Evolutionary conservation across 2,797 vertebrate genomes (phyloP).

Genomic region (Halcyon badia): DNA sequence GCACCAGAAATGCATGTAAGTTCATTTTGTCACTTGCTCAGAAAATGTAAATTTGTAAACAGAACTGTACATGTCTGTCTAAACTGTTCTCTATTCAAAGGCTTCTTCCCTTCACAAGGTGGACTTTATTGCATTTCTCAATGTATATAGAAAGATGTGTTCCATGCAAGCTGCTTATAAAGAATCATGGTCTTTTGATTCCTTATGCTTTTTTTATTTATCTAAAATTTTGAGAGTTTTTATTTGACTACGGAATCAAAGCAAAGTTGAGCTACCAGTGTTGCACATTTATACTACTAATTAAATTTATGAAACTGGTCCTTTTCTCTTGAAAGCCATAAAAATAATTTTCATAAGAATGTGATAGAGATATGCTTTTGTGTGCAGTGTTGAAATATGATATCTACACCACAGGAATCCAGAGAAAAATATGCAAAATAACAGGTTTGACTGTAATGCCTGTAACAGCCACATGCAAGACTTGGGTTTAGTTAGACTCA

Average conservation of each 20-base stretch:
- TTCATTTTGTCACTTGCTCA: neutral
- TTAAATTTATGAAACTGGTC: neutral
- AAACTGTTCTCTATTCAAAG: neutral
- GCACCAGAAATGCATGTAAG: conserved; percentile 98
- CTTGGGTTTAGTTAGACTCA: neutral
- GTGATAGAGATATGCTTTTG: neutral
- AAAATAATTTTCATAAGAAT: neutral
- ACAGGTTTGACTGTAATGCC: neutral
- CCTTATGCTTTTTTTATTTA: neutral
- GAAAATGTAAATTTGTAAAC: neutral
- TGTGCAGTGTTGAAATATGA: neutral
- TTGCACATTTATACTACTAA: neutral
- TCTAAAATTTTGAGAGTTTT: neutral
- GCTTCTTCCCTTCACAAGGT: neutral
- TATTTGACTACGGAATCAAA: neutral
- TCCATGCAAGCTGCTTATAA: neutral
- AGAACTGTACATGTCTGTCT: neutral
- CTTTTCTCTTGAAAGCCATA: neutral
- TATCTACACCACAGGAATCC: neutral
- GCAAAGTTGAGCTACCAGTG: neutral
- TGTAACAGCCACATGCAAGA: neutral
- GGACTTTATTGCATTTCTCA: neutral
- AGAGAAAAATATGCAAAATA: neutral
- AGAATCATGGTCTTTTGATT: neutral
- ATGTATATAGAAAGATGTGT: neutral